Conservation (phyloP, 2,888 invertebrate species). For the Archips xylosteana region DNA sequence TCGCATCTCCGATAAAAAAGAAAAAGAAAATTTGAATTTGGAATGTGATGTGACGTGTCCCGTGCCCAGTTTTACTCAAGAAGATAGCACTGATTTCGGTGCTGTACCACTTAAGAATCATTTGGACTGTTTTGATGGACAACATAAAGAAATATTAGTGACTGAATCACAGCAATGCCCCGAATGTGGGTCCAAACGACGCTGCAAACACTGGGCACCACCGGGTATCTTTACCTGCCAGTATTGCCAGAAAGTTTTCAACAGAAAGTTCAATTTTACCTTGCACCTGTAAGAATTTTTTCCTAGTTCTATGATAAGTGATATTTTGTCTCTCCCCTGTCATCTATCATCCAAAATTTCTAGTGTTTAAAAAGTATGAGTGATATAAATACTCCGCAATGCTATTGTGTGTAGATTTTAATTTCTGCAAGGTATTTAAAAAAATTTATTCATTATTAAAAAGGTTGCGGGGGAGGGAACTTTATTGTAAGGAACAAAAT, state of each 20-base stretch:
- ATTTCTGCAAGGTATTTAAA: too few relatives aligned
- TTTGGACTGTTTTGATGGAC: slow-evolving; percentile 16
- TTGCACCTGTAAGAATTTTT: slow-evolving; percentile 60
- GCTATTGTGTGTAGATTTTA: too few relatives aligned
- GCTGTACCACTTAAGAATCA: slow-evolving; percentile 12
- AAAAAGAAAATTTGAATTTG: slow-evolving; percentile 28
- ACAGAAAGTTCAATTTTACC: slow-evolving; percentile 64
- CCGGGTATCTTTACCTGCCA: slow-evolving; percentile 55
- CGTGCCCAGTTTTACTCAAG: slow-evolving; percentile 29
- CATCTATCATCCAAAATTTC: too few relatives aligned
- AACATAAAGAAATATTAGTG: neutral
- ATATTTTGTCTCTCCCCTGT: too few relatives aligned
- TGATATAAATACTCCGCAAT: too few relatives aligned
- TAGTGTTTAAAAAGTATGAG: too few relatives aligned
- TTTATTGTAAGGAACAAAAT: too few relatives aligned
- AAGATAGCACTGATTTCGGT: slow-evolving; percentile 29
- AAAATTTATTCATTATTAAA: too few relatives aligned
- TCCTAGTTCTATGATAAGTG: too few relatives aligned
- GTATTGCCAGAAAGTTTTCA: slow-evolving; percentile 62
- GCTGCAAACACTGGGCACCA: slow-evolving; percentile 59
- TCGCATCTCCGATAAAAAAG: slow-evolving; percentile 19
- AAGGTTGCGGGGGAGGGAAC: too few relatives aligned
- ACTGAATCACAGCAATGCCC: slow-evolving; percentile 46
- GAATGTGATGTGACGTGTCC: slow-evolving; percentile 24
- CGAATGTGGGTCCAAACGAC: slow-evolving; percentile 57